Evolutionary conservation across 2,797 vertebrate genomes (phyloP), one percentile per base, ranked within the genome.

Genomic region (Fistularia tabacaria): DNA sequence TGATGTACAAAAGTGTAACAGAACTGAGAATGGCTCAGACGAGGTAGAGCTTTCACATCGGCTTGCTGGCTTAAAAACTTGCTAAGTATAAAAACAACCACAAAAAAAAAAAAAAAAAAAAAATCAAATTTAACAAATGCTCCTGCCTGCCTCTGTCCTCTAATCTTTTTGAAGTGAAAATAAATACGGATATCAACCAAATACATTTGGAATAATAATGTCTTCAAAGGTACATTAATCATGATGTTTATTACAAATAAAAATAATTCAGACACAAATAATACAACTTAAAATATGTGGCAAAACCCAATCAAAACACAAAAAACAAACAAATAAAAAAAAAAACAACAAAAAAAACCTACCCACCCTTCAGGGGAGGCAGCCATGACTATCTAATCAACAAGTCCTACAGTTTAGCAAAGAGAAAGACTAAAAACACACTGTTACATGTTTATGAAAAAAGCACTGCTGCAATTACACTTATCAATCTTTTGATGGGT

Each of bases 31-130:
- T 89, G 92, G 92, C 89, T 93, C 84, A 91, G 91, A 81, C 92
- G 94, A 98, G 95, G 94, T 95, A 95, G 93, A 93, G 93, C 89
- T 90, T 92, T 91, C 89, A 90, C 85, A 79, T 85, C 90, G 86
- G 90, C 82, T 85, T 91, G 92, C 93, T 92, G 93, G 92, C 92
- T 91, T 89, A 86, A 90, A 91, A 87, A 85, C 90, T 86, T 25
- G 91, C 71, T 91, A 87, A 85, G 81, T 85, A 87, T 79, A 85
- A 87, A 78, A 79, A 80, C 51, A 83, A 14, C 47, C 62, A 71
- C 38, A 59, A 49, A 71, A 88, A 78, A 72, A 66, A 46, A 79
- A 67, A 71, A 48, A 55, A 46, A 59, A 88, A 81, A 67, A 73
- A 67, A 83, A 75, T 71, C 70, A 42, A 89, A 89, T 76, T 59